Evolutionary conservation across 2,797 vertebrate genomes (phyloP), one percentile per base, ranked within the genome.

Genomic region (Limnodromus scolopaceus): DNA sequence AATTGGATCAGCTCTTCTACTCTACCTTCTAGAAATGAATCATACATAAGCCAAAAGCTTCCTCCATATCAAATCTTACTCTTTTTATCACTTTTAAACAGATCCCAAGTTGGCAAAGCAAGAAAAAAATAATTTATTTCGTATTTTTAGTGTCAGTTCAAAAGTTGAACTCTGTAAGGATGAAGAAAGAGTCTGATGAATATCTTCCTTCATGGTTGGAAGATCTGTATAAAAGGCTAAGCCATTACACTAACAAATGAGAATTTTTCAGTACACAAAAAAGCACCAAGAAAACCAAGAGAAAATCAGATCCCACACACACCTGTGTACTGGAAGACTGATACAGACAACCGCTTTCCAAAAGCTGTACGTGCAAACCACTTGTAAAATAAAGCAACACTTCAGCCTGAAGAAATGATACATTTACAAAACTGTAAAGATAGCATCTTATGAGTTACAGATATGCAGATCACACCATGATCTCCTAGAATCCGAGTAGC

Each of bases 401-500:
- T 69, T 63, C 0, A 2, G 39, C 80, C 24, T 23, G 32, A 93
- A 92, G 43, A 87, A 84, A 83, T 34, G 12, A 48, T 2, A 53
- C 0, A 7, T 64, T 76, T n/a, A 84, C 58, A 70, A 83, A 83
- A 17, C 46, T 23, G 16, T 8, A 49, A 88, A 65, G 70, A 48
- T 16, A 57, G 66, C 38, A 82, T 48, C 41, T 77, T 55, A 69
- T 63, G 43, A 93, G 80, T 76, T 87, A 84, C 54, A 60, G 43
- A 68, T 25, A 46, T 0, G 0, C 4, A 0, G 54, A 84, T 78
- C 70, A 46, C 8, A 4, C 32, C 54, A 66, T 1, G 2, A 57
- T 5, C 25, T 63, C 36, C 48, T n/a, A 34, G 24, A 63, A 55
- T 30, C 16, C 4, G 28, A 66, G 39, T 3, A 57, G 28, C 38